Evolutionary conservation across 2,888 invertebrate genomes (phyloP).

Genomic region (Nemotelus nigrinus): DNA sequence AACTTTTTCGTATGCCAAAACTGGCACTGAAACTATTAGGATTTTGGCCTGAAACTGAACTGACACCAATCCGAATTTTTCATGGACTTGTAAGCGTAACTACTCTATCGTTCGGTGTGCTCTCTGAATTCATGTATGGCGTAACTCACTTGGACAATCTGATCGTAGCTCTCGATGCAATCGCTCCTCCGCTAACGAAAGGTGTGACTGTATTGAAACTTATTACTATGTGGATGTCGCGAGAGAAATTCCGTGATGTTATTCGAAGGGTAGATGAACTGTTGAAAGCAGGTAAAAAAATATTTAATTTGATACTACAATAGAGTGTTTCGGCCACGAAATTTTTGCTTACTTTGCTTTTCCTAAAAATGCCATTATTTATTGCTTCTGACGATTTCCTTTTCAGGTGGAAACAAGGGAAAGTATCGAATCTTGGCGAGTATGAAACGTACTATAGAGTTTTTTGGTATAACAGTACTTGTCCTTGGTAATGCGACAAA

Average conservation of each 20-base stretch:
- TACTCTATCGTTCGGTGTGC: conserved; percentile 57
- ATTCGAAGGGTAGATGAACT: neutral
- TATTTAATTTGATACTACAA: neutral
- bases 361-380: too few species aligned
- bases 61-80: conserved; percentile 52
- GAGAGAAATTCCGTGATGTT: conserved; percentile 1
- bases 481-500: conserved; percentile 56
- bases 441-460: conserved; percentile 54
- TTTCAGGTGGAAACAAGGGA: conserved; percentile 46
- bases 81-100: conserved; percentile 55
- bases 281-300: conserved; percentile 28
- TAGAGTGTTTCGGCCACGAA: too few species aligned
- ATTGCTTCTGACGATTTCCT: neutral
- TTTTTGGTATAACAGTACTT: conserved; percentile 55
- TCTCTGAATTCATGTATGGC: conserved; percentile 58
- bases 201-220: conserved; percentile 59
- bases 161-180: conserved; percentile 59
- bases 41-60: conserved; percentile 58
- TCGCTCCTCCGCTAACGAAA: conserved; percentile 61
- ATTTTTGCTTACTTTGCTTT: too few species aligned
- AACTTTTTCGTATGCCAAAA: conserved; percentile 52
- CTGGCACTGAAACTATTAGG: conserved; percentile 57
- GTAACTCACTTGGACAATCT: conserved; percentile 56
- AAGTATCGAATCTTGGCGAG: conserved; percentile 55
- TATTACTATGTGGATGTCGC: conserved; percentile 55